phyloP scores from a whole-genome alignment of 1,140 invertebrate genomes.

The Meloidogyne exigua region DNA sequence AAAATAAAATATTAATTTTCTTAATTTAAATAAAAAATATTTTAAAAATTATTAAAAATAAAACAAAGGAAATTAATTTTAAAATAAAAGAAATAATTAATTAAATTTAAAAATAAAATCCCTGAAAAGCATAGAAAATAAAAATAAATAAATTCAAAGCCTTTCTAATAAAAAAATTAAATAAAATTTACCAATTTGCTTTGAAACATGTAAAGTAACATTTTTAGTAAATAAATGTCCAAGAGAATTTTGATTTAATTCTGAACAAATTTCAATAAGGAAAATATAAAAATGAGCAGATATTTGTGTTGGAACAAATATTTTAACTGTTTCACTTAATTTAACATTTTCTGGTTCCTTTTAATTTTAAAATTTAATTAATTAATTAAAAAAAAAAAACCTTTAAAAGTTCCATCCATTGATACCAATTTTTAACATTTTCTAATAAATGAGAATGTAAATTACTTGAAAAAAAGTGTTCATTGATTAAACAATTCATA shows the following conservation, averaged over 20 bases:
- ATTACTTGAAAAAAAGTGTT: slow-evolving; percentile 24
- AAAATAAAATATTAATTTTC: no score
- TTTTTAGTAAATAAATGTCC: slow-evolving; percentile 50
- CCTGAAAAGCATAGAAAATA: no score
- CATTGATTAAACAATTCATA: slow-evolving; percentile 45
- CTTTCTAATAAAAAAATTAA: slow-evolving; percentile 16
- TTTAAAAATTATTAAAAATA: no score
- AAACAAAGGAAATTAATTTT: no score
- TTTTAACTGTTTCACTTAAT: slow-evolving; percentile 11
- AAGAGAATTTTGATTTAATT: slow-evolving; percentile 43
- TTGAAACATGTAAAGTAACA: slow-evolving; percentile 40
- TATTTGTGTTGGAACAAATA: slow-evolving; percentile 37
- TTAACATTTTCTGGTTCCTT: slow-evolving; percentile 30
- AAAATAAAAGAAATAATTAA: no score
- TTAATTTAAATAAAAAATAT: no score
- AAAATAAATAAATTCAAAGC: no score
- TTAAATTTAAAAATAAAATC: no score
- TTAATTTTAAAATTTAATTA: slow-evolving; percentile 1
- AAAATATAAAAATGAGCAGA: slow-evolving; percentile 40
- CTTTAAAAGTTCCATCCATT: slow-evolving; percentile 47
- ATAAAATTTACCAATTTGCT: slow-evolving; percentile 31
- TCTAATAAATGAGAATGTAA: slow-evolving; percentile 19
- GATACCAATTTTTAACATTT: slow-evolving; percentile 19
- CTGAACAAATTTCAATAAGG: slow-evolving; percentile 41
- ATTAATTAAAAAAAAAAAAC: slow-evolving; percentile 11